phyloP scores from a whole-genome alignment of 2,888 invertebrate species.

The Troides helena region DNA sequence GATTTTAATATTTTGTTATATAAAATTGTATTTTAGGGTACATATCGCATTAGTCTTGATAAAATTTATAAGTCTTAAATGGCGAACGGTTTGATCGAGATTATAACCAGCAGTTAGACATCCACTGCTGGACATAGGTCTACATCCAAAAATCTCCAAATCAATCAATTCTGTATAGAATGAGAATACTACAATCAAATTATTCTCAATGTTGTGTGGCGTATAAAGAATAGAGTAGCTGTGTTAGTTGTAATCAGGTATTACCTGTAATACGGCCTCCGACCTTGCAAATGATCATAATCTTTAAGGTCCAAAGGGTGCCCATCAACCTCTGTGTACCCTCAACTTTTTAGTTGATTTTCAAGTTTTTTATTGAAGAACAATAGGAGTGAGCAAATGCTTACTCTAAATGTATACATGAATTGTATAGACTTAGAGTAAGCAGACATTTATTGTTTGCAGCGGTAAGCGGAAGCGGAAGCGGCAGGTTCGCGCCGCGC shows the following conservation, averaged over 20 bases:
- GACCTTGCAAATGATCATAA: not conserved
- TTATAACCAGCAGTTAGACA: too few species aligned
- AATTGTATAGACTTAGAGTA: slow-evolving; percentile 4
- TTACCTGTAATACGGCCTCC: not conserved
- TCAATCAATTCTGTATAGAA: too few species aligned
- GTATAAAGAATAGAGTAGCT: not conserved
- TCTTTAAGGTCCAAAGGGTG: not conserved
- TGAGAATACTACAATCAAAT: too few species aligned
- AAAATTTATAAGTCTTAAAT: too few species aligned
- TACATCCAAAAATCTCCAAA: too few species aligned
- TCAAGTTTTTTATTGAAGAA: not conserved
- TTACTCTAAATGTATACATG: not conserved
- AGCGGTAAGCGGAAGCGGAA: slow-evolving; percentile 41
- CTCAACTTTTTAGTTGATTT: not conserved
- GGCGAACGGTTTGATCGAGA: too few species aligned
- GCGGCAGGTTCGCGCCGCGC: slow-evolving; percentile 39
- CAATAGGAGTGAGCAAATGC: not conserved
- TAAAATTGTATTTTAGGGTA: not conserved
- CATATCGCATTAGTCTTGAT: not conserved
- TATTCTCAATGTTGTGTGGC: not conserved
- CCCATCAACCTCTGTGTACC: not conserved
- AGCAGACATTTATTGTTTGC: slow-evolving; percentile 16
- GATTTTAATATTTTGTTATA: not conserved
- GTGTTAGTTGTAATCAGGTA: not conserved
- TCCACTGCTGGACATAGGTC: too few species aligned